Percentiles rank a stretch among this genome's conserved stretches.
Conservation (phyloP, 2,113 vertebrate genomes). For the Xiphorhynchus elegans region DNA sequence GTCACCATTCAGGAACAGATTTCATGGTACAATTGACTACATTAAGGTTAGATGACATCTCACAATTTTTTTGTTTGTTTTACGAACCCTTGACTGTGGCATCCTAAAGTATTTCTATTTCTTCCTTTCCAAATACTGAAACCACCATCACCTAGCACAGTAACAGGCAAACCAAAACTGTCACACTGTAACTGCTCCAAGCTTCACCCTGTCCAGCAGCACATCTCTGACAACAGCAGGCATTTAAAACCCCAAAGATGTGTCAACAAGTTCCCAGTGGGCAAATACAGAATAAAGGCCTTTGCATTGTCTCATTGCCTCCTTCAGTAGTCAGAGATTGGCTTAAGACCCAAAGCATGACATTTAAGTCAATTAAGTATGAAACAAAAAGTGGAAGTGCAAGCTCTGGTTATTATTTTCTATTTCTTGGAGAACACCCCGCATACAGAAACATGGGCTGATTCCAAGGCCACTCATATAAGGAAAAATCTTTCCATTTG, state of each 20-base stretch:
- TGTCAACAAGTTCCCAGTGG: neutral
- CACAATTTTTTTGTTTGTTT: neutral
- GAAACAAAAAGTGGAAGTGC: neutral
- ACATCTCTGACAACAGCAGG: neutral
- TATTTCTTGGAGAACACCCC: neutral
- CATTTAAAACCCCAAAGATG: neutral
- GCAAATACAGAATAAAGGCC: neutral
- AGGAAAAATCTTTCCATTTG: neutral
- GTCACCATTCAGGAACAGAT: neutral
- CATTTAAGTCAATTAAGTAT: slow-evolving; percentile 5
- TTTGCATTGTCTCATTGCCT: neutral
- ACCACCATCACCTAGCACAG: neutral
- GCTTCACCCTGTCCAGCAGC: neutral
- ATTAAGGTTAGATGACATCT: neutral
- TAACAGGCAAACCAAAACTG: neutral
- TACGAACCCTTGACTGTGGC: neutral
- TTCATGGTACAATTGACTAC: neutral
- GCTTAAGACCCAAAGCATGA: neutral
- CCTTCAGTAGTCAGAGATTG: neutral
- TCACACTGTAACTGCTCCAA: neutral
- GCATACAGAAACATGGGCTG: neutral
- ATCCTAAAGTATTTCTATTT: neutral
- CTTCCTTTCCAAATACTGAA: neutral
- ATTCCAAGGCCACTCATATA: neutral
- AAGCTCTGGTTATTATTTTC: neutral